A percentile compares a stretch with the other conserved stretches of the same genome.
phyloP scores from a whole-genome alignment of 2,888 invertebrate species.

The Acleris literana region DNA sequence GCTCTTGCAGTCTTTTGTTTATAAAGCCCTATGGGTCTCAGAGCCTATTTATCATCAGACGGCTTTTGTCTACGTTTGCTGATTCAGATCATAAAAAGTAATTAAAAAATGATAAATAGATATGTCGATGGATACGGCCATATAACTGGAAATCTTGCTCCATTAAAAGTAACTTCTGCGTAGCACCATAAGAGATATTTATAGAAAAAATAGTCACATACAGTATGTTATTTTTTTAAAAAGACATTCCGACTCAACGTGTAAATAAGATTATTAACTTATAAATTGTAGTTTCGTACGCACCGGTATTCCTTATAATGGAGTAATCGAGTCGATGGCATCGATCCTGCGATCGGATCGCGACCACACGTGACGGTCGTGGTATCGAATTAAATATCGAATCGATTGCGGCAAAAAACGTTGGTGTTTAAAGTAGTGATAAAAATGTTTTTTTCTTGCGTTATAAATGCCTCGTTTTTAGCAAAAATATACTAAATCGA shows the following conservation, averaged over 20 bases:
- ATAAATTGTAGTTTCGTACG: slow-evolving; percentile 47
- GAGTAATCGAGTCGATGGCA: slow-evolving; percentile 43
- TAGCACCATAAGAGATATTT: too few relatives aligned
- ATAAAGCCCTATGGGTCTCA: too few relatives aligned
- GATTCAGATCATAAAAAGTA: too few relatives aligned
- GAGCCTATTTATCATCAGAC: too few relatives aligned
- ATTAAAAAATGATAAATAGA: too few relatives aligned
- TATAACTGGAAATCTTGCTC: too few relatives aligned
- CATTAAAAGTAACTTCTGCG: too few relatives aligned
- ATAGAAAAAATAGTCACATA: too few relatives aligned
- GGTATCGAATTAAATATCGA: slow-evolving; percentile 45
- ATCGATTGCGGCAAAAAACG: slow-evolving; percentile 26
- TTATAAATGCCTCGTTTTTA: neutral
- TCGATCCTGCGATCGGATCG: slow-evolving; percentile 45
- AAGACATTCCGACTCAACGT: slow-evolving; percentile 5
- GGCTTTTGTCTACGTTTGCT: too few relatives aligned
- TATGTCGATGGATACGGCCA: too few relatives aligned
- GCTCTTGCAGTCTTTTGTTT: too few relatives aligned
- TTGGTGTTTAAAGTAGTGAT: neutral
- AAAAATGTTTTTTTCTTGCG: neutral
- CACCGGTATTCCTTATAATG: slow-evolving; percentile 42
- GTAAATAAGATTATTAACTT: slow-evolving; percentile 49
- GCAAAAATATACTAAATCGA: too few relatives aligned
- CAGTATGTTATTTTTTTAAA: neutral
- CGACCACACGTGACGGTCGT: slow-evolving; percentile 53